Conservation (phyloP, 2,113 vertebrate species). For the Hypocryptadius cinnamomeus region DNA sequence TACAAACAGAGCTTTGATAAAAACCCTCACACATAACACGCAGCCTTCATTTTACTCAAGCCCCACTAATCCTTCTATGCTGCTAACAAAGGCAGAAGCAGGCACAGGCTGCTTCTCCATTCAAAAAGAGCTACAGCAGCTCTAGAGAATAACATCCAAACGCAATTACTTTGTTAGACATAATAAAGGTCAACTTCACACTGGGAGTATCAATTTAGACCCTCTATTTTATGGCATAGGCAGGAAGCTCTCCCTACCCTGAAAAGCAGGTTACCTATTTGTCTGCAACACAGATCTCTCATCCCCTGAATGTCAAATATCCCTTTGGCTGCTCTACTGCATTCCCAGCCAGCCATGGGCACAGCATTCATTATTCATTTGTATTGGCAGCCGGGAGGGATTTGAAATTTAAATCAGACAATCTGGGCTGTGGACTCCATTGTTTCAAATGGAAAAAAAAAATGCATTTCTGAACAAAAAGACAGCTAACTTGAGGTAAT, state of each 20-base stretch:
- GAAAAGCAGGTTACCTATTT: not conserved
- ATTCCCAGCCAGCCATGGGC: not conserved
- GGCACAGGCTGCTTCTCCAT: not conserved
- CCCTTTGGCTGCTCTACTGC: not conserved
- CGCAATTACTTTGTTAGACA: not conserved
- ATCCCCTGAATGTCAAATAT: not conserved
- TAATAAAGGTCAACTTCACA: not conserved
- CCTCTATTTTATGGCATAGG: not conserved
- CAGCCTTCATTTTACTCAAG: not conserved
- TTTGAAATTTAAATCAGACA: constrained; percentile 33
- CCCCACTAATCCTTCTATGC: not conserved
- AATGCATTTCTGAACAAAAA: not conserved
- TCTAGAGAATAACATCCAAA: not conserved
- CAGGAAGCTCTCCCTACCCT: not conserved
- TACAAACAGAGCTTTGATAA: not conserved
- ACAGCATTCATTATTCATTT: not conserved
- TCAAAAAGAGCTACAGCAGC: not conserved
- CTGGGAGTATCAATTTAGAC: not conserved
- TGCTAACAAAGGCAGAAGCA: not conserved
- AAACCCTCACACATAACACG: not conserved
- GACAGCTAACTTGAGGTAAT: not conserved
- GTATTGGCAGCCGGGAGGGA: not conserved
- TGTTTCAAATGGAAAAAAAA: not conserved
- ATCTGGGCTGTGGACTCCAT: not conserved
- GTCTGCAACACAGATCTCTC: not conserved